phyloP scores from a whole-genome alignment of 2,888 invertebrate species.

The Xylota sylvarum region DNA sequence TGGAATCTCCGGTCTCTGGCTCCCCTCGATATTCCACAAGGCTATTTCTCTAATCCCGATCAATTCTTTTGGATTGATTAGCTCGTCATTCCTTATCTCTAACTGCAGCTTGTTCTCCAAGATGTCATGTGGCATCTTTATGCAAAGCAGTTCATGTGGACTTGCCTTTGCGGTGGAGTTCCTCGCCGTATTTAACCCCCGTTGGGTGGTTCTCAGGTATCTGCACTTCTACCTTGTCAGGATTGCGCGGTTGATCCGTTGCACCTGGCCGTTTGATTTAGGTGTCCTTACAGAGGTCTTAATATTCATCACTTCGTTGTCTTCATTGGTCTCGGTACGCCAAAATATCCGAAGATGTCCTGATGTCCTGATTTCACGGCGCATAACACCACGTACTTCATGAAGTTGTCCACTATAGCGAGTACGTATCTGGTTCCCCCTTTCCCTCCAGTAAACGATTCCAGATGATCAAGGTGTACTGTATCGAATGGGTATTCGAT shows the following conservation, averaged over 20 bases:
- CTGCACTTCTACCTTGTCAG: too few relatives aligned
- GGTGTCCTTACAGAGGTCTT: too few relatives aligned
- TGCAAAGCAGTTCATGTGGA: neutral
- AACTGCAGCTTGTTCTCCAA: neutral
- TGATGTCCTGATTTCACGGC: slow-evolving; percentile 14
- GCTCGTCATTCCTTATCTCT: neutral
- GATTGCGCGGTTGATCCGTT: too few relatives aligned
- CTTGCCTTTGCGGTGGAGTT: slow-evolving; percentile 3
- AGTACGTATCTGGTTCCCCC: slow-evolving; percentile 42
- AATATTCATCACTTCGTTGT: too few relatives aligned
- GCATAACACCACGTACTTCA: slow-evolving; percentile 27
- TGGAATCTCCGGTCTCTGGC: too few relatives aligned
- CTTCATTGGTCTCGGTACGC: too few relatives aligned
- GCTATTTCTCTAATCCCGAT: too few relatives aligned
- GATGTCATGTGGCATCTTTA: neutral
- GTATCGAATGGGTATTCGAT: slow-evolving; percentile 39
- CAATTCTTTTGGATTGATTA: neutral
- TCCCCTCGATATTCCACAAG: too few relatives aligned
- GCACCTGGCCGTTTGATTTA: too few relatives aligned
- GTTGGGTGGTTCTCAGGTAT: neutral
- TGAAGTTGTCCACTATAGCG: slow-evolving; percentile 23
- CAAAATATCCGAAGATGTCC: too few relatives aligned
- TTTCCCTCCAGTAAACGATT: slow-evolving; percentile 27
- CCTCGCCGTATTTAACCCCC: neutral
- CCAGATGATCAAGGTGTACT: slow-evolving; percentile 26